phyloP scores from a whole-genome alignment of 2,113 vertebrate genomes.

The Poicephalus gulielmi region DNA sequence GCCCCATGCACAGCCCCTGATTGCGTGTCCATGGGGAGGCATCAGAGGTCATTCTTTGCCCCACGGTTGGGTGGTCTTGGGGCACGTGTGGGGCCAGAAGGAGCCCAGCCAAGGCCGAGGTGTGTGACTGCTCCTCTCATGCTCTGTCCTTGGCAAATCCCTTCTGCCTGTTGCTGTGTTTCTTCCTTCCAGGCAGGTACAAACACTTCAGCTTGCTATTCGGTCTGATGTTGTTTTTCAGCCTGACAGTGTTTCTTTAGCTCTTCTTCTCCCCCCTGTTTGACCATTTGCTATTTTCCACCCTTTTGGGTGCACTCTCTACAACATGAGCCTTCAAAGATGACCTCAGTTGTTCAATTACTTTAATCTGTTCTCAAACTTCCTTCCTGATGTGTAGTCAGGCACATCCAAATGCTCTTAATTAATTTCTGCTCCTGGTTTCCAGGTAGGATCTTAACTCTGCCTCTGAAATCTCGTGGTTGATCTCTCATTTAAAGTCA shows the following conservation, averaged over 20 bases:
- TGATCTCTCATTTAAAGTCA: background rate
- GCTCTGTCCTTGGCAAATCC: background rate
- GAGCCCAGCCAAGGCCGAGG: background rate
- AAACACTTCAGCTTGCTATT: background rate
- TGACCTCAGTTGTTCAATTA: background rate
- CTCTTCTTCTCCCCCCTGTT: background rate
- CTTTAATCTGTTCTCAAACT: background rate
- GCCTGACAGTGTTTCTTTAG: background rate
- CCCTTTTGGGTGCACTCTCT: background rate
- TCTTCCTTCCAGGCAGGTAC: background rate
- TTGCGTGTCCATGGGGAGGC: background rate
- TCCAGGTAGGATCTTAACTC: background rate
- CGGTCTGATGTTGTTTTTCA: background rate
- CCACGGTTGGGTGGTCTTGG: rapidly evolving
- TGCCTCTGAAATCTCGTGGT: background rate
- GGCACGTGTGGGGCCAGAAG: background rate
- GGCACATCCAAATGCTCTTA: background rate
- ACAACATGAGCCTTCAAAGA: background rate
- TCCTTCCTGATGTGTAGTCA: background rate
- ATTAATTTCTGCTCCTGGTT: background rate
- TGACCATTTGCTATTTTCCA: background rate
- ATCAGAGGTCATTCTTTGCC: background rate
- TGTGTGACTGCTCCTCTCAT: background rate
- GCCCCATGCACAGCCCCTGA: background rate
- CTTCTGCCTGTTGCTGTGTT: background rate